Base-by-base conservation (phyloP, 2,888 invertebrate species). In the Ceriagrion tenellum region DNA sequence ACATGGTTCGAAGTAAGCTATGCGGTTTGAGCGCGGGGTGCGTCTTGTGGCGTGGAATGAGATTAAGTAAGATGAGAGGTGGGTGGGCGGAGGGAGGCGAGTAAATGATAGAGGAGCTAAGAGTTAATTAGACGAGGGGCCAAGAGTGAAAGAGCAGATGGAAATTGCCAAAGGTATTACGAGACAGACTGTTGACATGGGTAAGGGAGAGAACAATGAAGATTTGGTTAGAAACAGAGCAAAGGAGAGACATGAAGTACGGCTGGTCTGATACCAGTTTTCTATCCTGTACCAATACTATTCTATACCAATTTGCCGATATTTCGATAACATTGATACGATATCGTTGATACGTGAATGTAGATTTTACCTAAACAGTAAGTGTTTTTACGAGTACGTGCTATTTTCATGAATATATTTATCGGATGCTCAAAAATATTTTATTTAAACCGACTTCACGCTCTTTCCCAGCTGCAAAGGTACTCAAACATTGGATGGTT, bases 131-230 rank as follows among this genome's bases (percentile, higher is more conserved):
- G 90, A 23, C 16, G 90, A n/a, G 4, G 55, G 23, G 12, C 18
- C 30, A 35, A 88, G 55, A n/a, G 55, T 23, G 6, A 95, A 74
- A 95, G 74, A 74, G 56, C 81, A 95, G 55, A 81, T n/a, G 40
- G 69, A 55, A 40, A 47, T 0, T 47, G 55, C 13, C 2, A 47
- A 56, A n/a, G 95, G 88, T 47, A 89, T 95, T 63, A 95, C 35
- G 88, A 93, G 90, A 12, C 59, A 20, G 20, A 16, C 10, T 20
- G 59, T 59, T 59, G 59, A 8, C 47, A 47, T 47, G 47, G 59
- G 20, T 12, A 59, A 20, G 59, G 59, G 20, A 55, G 95, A 93
- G 90, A 88, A 63, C 91, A 59, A 74, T 90, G 95, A 63, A 95
- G 95, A 55, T 93, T 56, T 55, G 69, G 69, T 40, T 55, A 47